A percentile compares a stretch with the other conserved stretches of the same genome.
These are phyloP conservation scores for Zelleria hepariella DNA, from an alignment of 2,888 invertebrate species.

Conservation along the genomic window DNA sequence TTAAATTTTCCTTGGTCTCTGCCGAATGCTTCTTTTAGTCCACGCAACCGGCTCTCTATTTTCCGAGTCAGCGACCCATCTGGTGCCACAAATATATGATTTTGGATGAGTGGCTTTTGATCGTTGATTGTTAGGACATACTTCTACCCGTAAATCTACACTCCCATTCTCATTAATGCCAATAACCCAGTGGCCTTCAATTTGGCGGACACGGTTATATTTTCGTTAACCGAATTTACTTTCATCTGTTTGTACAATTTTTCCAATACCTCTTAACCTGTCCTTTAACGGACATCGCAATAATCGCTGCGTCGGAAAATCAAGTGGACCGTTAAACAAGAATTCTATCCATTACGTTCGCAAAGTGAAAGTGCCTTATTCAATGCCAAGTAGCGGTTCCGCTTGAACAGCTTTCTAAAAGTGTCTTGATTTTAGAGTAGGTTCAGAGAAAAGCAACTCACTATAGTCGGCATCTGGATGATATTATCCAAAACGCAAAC, in stretches of 20 bases:
- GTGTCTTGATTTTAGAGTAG: too few species aligned
- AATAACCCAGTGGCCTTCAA: constrained; percentile 18
- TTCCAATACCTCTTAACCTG: constrained; percentile 16
- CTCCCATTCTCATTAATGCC: constrained; percentile 21
- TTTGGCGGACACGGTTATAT: constrained; percentile 7
- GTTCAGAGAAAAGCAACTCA: too few species aligned
- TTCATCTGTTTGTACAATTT: constrained; percentile 19
- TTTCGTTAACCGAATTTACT: constrained; percentile 17
- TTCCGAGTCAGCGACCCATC: neutral
- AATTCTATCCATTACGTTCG: too few species aligned
- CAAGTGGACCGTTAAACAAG: too few species aligned
- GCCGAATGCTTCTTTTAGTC: neutral
- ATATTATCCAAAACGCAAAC: too few species aligned
- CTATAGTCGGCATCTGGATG: too few species aligned
- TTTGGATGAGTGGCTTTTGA: neutral
- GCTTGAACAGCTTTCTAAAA: too few species aligned
- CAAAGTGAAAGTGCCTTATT: too few species aligned
- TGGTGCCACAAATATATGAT: constrained; percentile 2
- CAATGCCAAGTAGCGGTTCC: too few species aligned
- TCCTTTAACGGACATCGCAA: too few species aligned
- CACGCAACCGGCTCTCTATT: neutral
- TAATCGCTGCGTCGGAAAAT: too few species aligned
- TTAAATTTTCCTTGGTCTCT: too few species aligned
- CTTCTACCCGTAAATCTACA: constrained; percentile 21
- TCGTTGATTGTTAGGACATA: constrained; percentile 17